Evolutionary conservation across 1,140 invertebrate species (phyloP).

Genomic region (Calephelis nemesis): DNA sequence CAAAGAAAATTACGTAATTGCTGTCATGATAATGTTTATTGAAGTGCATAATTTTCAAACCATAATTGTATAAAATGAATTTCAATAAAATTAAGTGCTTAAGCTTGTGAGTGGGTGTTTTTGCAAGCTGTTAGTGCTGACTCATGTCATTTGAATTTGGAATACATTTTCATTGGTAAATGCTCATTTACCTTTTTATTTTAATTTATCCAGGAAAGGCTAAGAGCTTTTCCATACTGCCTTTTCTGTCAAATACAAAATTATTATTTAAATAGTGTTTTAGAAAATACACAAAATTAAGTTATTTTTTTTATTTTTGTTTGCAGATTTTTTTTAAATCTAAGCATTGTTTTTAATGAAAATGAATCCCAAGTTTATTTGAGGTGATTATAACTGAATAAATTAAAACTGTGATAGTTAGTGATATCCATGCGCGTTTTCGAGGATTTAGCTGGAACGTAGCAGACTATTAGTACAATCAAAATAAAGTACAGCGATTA

Average conservation of each 20-base stretch:
- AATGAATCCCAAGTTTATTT: constrained; percentile 40
- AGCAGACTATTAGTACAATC: constrained; percentile 62
- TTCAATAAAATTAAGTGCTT: constrained; percentile 32
- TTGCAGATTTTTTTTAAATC: no score
- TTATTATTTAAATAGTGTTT: no score
- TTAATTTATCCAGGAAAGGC: background rate
- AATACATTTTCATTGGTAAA: constrained; percentile 42
- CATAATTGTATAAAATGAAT: constrained; percentile 20
- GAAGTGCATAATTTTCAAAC: constrained; percentile 17
- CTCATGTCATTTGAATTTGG: constrained; percentile 40
- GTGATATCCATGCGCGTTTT: constrained; percentile 50
- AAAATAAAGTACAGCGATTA: constrained; percentile 66
- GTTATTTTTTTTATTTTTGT: no score
- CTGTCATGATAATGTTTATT: background rate
- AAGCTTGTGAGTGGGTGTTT: constrained; percentile 60
- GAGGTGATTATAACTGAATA: background rate
- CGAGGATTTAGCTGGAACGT: constrained; percentile 54
- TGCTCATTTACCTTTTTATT: background rate
- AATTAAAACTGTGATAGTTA: constrained; percentile 38
- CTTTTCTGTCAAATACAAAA: background rate
- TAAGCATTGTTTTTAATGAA: constrained; percentile 23
- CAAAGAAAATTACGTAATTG: constrained; percentile 11
- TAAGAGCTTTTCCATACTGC: background rate
- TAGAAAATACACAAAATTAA: no score
- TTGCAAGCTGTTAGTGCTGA: constrained; percentile 70